Base-by-base conservation (phyloP, 2,888 invertebrate species). In the Busseola fusca region DNA sequence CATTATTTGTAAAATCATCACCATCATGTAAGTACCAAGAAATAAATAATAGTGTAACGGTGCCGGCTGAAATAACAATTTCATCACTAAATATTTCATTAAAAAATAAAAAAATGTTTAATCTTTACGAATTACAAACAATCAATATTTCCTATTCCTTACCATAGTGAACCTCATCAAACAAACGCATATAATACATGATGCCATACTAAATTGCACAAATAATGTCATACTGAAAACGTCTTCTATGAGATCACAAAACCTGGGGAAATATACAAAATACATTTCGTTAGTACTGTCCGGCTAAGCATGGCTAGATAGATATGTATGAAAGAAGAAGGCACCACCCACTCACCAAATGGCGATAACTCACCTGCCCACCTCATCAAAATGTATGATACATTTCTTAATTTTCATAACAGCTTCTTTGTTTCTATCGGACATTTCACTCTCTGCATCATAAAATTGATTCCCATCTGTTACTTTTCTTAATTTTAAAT, bases 101-200 rank as follows among this genome's bases (percentile, higher is more conserved):
- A n/a, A n/a, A n/a, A n/a, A n/a, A n/a, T n/a, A n/a, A n/a, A n/a
- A n/a, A n/a, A n/a, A n/a, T n/a, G 3, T n/a, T n/a, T 9, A 48
- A 48, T 4, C n/a, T 50, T n/a, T n/a, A 50, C 12, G n/a, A 1
- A 50, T n/a, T 50, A 50, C 3, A 45, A 42, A 37, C 2, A 40
- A 40, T 21, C n/a, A 30, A 6, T 25, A 66, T 54, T 48, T 81
- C 88, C 89, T 25, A 64, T 48, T 48, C 81, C 89, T 89, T 84
- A 93, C 94, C 88, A 93, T 75, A 9, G 92, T 93, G 78, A 93
- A 93, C 80, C 93, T 87, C 77, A 91, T 91, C 10, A 93, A 85
- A 50, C 91, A 91, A 66, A 92, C 88, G 75, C 94, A 94, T 74
- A 94, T 91, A 25, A 92, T 88, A 69, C 88, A 89, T 1, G 93